Percentiles rank a stretch among this genome's conserved stretches.
Evolutionary conservation across 2,797 vertebrate genomes (phyloP).

Genomic region (Phaenicophaeus curvirostris): DNA sequence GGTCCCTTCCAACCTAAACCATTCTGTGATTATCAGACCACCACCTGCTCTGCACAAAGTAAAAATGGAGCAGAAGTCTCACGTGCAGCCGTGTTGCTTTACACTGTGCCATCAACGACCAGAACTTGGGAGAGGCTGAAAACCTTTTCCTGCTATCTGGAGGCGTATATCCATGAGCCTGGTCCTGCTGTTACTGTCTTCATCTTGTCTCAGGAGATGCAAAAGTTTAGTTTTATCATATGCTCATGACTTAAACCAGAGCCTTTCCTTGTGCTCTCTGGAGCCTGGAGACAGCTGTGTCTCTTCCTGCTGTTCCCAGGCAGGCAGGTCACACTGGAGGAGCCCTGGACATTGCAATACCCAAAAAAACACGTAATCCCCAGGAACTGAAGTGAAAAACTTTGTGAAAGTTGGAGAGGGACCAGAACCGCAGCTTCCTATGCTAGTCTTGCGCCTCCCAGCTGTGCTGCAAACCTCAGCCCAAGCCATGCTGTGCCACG

Average conservation of each 20-base stretch:
- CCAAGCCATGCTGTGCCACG: rapidly evolving
- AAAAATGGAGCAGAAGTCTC: background rate
- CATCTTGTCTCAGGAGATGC: background rate
- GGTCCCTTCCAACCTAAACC: no score
- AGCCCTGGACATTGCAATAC: background rate
- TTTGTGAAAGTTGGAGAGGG: background rate
- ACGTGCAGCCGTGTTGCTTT: rapidly evolving
- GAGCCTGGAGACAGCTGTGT: background rate
- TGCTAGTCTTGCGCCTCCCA: rapidly evolving
- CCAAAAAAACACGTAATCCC: background rate
- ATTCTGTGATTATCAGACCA: no score
- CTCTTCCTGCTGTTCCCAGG: background rate
- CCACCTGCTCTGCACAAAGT: no score
- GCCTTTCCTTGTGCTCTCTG: background rate
- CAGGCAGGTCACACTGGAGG: background rate
- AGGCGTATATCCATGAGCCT: background rate
- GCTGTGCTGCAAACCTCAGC: background rate
- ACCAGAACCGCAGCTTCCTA: background rate
- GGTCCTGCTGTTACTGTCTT: no score
- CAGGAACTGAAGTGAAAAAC: background rate
- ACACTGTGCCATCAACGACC: no score
- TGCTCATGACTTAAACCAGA: no score
- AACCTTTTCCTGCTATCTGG: background rate
- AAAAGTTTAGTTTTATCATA: no score
- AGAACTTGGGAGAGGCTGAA: no score